A percentile compares a stretch with the other conserved stretches of the same genome.
These are phyloP conservation scores for Ceryle rudis DNA, from an alignment of 2,797 vertebrate genomes.

Conservation along the genomic window DNA sequence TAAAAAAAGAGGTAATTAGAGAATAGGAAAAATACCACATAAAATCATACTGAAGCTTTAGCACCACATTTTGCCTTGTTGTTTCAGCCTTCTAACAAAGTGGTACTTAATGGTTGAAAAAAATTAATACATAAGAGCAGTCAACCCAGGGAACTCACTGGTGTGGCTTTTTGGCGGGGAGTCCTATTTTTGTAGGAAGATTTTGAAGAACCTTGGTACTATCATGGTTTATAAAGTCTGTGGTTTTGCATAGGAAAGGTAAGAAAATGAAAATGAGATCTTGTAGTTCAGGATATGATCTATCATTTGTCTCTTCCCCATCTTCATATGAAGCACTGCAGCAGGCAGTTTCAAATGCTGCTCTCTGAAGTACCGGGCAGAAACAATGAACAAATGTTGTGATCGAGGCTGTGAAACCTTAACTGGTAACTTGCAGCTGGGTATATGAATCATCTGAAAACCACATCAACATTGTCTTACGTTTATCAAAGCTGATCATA, in stretches of 20 bases:
- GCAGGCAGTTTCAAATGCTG: conserved; percentile 20
- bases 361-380: background rate
- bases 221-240: background rate
- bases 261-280: conserved; percentile 40
- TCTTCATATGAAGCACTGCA: background rate
- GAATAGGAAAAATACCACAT: background rate
- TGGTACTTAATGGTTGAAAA: background rate
- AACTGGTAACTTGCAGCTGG: background rate
- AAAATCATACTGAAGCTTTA: background rate
- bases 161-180: background rate
- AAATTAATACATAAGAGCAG: background rate
- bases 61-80: background rate
- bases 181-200: background rate
- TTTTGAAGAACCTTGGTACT: background rate
- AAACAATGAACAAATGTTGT: background rate
- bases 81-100: background rate
- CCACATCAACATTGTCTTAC: background rate
- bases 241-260: background rate
- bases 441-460: background rate
- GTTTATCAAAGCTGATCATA: background rate
- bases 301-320: background rate
- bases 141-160: background rate
- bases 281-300: background rate
- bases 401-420: background rate
- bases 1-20: background rate